Conservation (phyloP, 2,113 vertebrate genomes). For the Mormoops blainvillei region DNA sequence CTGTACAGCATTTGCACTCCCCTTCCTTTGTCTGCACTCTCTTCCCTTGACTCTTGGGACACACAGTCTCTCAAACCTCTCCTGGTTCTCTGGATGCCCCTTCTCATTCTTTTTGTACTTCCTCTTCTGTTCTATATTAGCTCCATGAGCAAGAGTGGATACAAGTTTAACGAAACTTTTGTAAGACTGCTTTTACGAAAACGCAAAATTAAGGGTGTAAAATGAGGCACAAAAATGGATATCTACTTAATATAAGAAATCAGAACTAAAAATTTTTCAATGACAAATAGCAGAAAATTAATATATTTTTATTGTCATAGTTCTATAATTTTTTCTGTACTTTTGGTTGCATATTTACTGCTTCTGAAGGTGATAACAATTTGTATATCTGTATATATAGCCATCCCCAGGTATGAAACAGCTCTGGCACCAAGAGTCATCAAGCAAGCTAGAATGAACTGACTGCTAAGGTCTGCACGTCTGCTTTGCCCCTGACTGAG, state of each 20-base stretch:
- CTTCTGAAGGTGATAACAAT: neutral
- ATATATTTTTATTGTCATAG: neutral
- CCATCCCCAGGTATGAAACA: neutral
- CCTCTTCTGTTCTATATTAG: neutral
- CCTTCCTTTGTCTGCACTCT: neutral
- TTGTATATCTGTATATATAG: too few species aligned
- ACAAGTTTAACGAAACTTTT: neutral
- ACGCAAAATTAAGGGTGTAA: neutral
- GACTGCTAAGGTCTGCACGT: neutral
- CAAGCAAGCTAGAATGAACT: neutral
- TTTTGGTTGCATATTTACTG: neutral
- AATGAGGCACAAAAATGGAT: neutral
- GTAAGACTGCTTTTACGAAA: neutral
- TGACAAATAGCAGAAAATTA: neutral
- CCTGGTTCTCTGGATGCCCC: neutral
- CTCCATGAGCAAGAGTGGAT: neutral
- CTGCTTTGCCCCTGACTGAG: neutral
- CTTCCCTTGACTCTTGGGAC: neutral
- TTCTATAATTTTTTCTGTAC: neutral
- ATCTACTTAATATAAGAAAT: neutral
- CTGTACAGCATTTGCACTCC: neutral
- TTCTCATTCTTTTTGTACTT: neutral
- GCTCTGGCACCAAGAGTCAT: neutral
- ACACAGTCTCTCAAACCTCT: neutral
- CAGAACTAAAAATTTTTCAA: neutral